Percentiles rank a stretch among this genome's conserved stretches.
Conservation (phyloP, 2,797 vertebrate species). For the Mareca strepera region DNA sequence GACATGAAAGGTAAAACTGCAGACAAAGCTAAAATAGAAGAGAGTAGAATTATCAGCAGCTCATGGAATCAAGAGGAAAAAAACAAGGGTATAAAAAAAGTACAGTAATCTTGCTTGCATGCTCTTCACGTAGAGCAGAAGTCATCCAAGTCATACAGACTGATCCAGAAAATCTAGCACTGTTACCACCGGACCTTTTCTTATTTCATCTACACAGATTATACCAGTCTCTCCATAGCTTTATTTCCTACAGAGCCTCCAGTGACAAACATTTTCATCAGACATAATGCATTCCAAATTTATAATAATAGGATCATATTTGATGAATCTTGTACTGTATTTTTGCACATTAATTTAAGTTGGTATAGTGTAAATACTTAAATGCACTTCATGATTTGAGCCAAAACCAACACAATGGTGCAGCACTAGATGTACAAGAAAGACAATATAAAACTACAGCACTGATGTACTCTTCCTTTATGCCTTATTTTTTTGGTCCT, state of each 20-base stretch:
- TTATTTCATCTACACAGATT: not conserved
- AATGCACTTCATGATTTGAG: not conserved
- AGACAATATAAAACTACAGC: not conserved
- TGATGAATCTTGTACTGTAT: not conserved
- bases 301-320: not conserved
- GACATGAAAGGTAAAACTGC: not conserved
- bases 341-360: not conserved
- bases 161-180: not conserved
- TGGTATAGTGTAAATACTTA: not conserved
- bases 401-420: not conserved
- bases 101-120: not conserved
- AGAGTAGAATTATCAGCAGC: not conserved
- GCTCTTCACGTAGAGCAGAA: not conserved
- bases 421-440: not conserved
- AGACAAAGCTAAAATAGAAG: not conserved
- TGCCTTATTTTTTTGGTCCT: conserved; percentile 10
- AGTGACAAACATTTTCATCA: not conserved
- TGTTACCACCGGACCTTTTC: not conserved
- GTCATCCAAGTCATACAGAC: not conserved
- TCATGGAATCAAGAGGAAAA: not conserved
- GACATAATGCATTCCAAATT: rapidly evolving
- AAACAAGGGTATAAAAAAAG: not conserved
- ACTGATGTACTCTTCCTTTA: not conserved
- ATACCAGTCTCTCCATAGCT: not conserved
- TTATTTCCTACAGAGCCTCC: not conserved